Evolutionary conservation across 2,888 invertebrate genomes (phyloP).

Genomic region (Nephrotoma guestfalica): DNA sequence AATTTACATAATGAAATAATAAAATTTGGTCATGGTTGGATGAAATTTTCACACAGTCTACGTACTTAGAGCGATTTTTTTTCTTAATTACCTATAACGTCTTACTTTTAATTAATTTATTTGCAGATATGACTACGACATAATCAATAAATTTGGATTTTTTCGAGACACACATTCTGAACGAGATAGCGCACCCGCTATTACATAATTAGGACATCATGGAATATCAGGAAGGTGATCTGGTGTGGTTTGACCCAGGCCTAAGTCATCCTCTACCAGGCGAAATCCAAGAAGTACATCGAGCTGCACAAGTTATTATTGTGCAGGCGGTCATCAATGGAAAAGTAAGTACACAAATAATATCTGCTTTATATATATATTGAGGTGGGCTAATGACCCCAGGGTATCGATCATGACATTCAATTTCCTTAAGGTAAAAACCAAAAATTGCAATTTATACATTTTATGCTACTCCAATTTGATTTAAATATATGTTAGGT

Average conservation of each 20-base stretch:
- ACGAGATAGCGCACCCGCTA: not conserved
- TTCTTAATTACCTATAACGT: not conserved
- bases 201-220: slow-evolving; percentile 15
- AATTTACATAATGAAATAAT: not conserved
- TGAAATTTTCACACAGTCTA: not conserved
- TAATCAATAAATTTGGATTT: not conserved
- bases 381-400: not conserved
- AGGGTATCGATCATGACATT: not conserved
- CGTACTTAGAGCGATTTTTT: not conserved
- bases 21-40: not conserved
- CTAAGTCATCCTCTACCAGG: slow-evolving; percentile 83
- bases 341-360: slow-evolving; percentile 45
- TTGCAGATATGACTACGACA: not conserved
- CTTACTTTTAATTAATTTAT: not conserved
- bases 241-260: slow-evolving; percentile 90
- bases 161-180: not conserved
- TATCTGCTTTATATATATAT: not conserved
- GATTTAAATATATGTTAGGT: not conserved
- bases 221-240: slow-evolving; percentile 67
- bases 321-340: slow-evolving; percentile 78
- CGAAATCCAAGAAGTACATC: slow-evolving; percentile 78
- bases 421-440: not conserved
- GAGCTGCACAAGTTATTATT: slow-evolving; percentile 77
- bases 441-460: not conserved
- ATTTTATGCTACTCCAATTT: not conserved